Base-by-base conservation (phyloP, 1,140 invertebrate species). In the Camponotus pennsylvanicus region DNA sequence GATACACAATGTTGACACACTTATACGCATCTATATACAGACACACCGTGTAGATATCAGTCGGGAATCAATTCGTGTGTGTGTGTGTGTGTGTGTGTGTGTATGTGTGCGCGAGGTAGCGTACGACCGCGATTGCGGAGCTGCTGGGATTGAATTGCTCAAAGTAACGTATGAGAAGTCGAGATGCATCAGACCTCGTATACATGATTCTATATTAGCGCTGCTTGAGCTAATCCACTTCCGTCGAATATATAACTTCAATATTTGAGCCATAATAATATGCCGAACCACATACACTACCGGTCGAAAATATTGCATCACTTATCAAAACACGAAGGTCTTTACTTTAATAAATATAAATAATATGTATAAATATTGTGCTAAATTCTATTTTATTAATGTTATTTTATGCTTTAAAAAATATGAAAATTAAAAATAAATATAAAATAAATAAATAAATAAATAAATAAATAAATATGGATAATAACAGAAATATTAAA, bases 1-100 rank as follows among this genome's bases (percentile, higher is more conserved):
- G 86, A 90, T 88, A 88, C 57, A 82, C 64, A 59, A 75, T 34
- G 49, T 21, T 37, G 52, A 89, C 69, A 75, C 83, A 86, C 55
- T 69, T 70, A 21, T 57, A 34, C 61, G 61, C 45, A 13, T 21
- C 27, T 40, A n/a, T 27, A 4, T 15, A 13, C 59, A 52, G 42
- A n/a, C 34, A 82, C 37, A 27, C 49, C 11, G 34, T 32, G 34
- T 63, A 61, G 64, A 73, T 59, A 37, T 61, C 55, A 70, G 27
- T 37, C 27, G 32, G 40, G 79, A 61, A 83, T 61, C 42, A 42
- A 8, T 8, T 8, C 37, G 37, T 40, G 37, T 40, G 37, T 40
- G 5, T 40, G 37, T 40, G 3, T 7, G 0, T 40, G 37, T 7
- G 6, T 7, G 37, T 40, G 37, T 0, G 37, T 40, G 37, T 8